phyloP scores from a whole-genome alignment of 2,797 vertebrate species.

The Semotilus atromaculatus region DNA sequence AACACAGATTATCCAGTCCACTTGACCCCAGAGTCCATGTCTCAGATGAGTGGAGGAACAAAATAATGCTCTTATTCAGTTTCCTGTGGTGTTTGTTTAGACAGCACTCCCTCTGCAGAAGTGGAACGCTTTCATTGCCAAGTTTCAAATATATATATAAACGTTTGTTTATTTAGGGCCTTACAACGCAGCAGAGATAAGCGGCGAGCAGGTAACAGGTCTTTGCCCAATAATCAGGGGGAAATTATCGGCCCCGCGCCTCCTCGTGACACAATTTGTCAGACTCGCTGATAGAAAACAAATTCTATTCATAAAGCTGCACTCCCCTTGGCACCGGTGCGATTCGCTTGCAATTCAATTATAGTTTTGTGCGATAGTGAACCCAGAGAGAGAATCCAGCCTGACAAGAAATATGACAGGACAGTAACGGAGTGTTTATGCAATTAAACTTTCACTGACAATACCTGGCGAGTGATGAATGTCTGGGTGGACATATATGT shows the following conservation, averaged over 20 bases:
- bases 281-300: constrained; percentile 93
- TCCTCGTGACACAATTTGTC: constrained; percentile 89
- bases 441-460: constrained; percentile 98
- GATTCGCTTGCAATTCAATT: constrained; percentile 98
- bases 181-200: constrained; percentile 83
- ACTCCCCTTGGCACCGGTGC: constrained; percentile 81
- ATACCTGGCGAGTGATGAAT: constrained; percentile 93
- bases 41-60: constrained; percentile 49
- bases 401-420: constrained; percentile 98
- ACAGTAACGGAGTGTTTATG: constrained; percentile 99
- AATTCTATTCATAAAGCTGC: constrained; percentile 93
- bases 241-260: constrained; percentile 86
- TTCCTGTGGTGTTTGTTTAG: constrained; percentile 51
- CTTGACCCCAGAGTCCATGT: constrained; percentile 50
- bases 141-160: constrained; percentile 55
- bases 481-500: constrained; percentile 86
- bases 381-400: constrained; percentile 88
- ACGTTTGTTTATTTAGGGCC: constrained; percentile 68
- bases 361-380: constrained; percentile 96
- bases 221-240: constrained; percentile 86
- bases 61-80: constrained; percentile 53
- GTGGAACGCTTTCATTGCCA: constrained; percentile 67
- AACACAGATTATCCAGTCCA: constrained; percentile 29
- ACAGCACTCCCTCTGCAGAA: constrained; percentile 57
- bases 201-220: constrained; percentile 83